A percentile compares a stretch with the other conserved stretches of the same genome.
These are phyloP conservation scores for Nycticorax nycticorax DNA, from an alignment of 2,113 vertebrate genomes.

Conservation along the genomic window DNA sequence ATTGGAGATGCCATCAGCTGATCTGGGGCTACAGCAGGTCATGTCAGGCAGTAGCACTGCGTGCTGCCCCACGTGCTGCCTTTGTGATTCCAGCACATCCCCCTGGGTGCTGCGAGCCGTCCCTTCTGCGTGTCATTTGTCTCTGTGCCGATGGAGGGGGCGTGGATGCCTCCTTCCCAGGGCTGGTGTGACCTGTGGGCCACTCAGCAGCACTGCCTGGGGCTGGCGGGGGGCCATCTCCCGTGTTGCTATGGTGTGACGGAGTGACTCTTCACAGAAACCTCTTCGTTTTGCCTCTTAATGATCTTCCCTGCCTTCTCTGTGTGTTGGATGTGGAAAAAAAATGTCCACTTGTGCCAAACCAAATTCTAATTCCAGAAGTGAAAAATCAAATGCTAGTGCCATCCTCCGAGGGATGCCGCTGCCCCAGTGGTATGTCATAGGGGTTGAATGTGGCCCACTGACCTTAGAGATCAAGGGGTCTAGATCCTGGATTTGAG, in stretches of 20 bases:
- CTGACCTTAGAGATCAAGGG: not conserved
- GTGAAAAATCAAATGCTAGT: not conserved
- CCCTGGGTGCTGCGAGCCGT: not conserved
- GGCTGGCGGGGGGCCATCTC: not conserved
- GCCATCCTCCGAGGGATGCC: not conserved
- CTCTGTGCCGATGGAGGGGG: not conserved
- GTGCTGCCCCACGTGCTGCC: not conserved
- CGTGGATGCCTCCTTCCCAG: not conserved
- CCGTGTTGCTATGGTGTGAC: not conserved
- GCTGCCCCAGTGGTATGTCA: not conserved
- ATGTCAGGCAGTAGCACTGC: not conserved
- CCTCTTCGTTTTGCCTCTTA: not conserved
- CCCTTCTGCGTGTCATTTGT: fast-evolving
- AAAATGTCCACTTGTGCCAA: not conserved
- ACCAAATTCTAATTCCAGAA: not conserved
- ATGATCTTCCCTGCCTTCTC: not conserved
- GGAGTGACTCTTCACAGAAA: not conserved
- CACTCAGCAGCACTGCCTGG: not conserved
- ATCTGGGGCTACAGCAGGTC: not conserved
- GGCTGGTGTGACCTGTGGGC: not conserved
- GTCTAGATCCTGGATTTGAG: not conserved
- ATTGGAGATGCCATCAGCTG: slow-evolving; percentile 42
- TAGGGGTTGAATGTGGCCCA: fast-evolving
- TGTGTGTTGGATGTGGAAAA: not conserved
- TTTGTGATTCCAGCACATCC: not conserved